Base-by-base conservation (phyloP, 2,113 vertebrate genomes). In the Cariama cristata region DNA sequence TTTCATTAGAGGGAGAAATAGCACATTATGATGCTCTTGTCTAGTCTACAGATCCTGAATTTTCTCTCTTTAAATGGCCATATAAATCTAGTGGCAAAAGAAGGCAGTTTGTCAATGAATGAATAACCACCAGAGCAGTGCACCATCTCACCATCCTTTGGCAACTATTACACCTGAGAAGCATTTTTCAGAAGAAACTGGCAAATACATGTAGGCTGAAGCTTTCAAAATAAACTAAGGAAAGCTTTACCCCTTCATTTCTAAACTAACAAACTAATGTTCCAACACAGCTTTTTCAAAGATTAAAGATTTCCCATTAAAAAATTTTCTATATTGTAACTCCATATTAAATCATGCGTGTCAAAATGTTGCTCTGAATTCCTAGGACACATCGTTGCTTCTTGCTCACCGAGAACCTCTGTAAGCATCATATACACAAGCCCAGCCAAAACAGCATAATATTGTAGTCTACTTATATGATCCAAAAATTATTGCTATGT, bases 1-100 rank as follows among this genome's bases (percentile, higher is more conserved):
- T 98, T 98, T 98, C 97, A 98, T 98, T 98, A 98, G 96, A 91
- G 82, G 68, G 90, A 97, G 98, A 95, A 98, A 97, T 88, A 96
- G 93, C 30, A 66, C 96, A 98, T 98, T 96, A 98, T 91, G 92
- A 73, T 94, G 81, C 97, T 97, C 72, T 73, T 79, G 63, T 97
- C 86, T 96, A 69, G 95, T 95, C 74, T 74, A 38, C 50, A 91
- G 67, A 53, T 84, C 80, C 86, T 96, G 86, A 93, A 92, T 95
- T 95, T 98, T 98, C 96, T 97, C 94, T 85, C 95, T 85, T 33
- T 88, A 96, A 94, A 97, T 87, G 91, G 93, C 74, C 98, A 53
- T 76, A 98, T 98, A 98, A 98, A 97, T 98, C 97, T 91, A 95
- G 66, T 64, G 50, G 59, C 76, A 92, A 69, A 91, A 86, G 80